Evolutionary conservation across 1,140 invertebrate species (phyloP).

Genomic region (Tetramorium parvispinum): DNA sequence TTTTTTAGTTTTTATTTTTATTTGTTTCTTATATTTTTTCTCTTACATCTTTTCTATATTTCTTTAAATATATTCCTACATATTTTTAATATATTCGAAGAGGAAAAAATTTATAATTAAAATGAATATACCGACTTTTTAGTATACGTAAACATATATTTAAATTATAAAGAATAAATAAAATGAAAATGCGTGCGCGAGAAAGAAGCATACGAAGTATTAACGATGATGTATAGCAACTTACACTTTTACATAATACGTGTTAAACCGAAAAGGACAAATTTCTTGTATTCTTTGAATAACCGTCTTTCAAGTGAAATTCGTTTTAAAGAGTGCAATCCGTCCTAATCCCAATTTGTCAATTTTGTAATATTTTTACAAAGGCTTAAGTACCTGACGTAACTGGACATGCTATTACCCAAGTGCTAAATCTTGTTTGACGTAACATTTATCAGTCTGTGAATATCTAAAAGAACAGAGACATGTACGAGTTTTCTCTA

Average conservation of each 20-base stretch:
- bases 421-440: not conserved
- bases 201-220: not conserved
- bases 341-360: conserved; percentile 68
- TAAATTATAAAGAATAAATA: not conserved
- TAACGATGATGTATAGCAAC: not conserved
- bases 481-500: not conserved
- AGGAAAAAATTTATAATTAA: not conserved
- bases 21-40: not conserved
- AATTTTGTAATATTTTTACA: conserved; percentile 79
- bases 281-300: not conserved
- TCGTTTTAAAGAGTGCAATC: conserved; percentile 68
- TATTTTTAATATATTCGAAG: not conserved
- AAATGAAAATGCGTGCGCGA: not conserved
- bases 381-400: conserved; percentile 76
- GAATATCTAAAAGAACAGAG: not conserved
- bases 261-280: not conserved
- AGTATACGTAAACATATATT: not conserved
- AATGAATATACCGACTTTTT: not conserved
- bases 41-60: not conserved
- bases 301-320: conserved; percentile 49
- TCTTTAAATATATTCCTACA: not conserved
- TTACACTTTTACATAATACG: not conserved
- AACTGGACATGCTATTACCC: conserved; percentile 58
- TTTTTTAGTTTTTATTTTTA: too few species aligned
- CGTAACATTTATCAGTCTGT: not conserved